Conservation (phyloP, 30 jellyfish, hydroid and myxozoan species). For the Sanderia malayensis region DNA sequence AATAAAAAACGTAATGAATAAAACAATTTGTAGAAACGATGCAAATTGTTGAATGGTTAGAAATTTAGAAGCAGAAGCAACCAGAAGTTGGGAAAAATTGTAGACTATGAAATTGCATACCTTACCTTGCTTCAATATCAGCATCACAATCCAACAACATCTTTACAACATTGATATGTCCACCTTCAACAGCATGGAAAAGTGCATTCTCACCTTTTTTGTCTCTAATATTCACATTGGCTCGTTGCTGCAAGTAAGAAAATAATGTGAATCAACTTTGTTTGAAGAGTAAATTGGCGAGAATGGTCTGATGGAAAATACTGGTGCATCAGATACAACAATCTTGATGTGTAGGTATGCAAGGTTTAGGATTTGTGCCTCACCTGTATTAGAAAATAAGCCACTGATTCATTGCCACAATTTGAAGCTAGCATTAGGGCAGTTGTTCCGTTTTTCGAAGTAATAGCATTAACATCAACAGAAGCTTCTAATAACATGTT, state of each 20-base stretch:
- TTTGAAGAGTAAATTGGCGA: too few relatives aligned
- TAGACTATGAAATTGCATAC: too few relatives aligned
- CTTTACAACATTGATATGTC: slow-evolving; percentile 93
- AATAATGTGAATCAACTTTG: too few relatives aligned
- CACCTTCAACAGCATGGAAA: slow-evolving; percentile 96
- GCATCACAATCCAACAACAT: slow-evolving; percentile 79
- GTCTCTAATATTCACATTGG: slow-evolving; percentile 76
- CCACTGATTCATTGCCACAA: slow-evolving; percentile 93
- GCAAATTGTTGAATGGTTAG: too few relatives aligned
- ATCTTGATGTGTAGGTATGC: too few relatives aligned
- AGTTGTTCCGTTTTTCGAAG: slow-evolving; percentile 63
- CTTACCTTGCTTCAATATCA: slow-evolving; percentile 85
- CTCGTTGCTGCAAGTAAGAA: slow-evolving; percentile 77
- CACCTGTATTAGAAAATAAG: slow-evolving; percentile 86
- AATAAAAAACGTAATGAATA: too few relatives aligned
- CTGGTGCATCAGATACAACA: too few relatives aligned
- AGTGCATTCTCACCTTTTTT: slow-evolving; percentile 81
- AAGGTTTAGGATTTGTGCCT: too few relatives aligned
- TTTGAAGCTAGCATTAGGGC: slow-evolving; percentile 91
- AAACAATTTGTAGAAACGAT: too few relatives aligned
- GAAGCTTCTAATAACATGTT: slow-evolving; percentile 79
- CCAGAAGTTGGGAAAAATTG: too few relatives aligned
- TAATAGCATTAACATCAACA: slow-evolving; percentile 48
- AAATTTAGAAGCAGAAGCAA: background rate
- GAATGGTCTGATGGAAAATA: too few relatives aligned